Evolutionary conservation across 2,888 invertebrate species (phyloP).

Genomic region (Hemithea aestivaria): DNA sequence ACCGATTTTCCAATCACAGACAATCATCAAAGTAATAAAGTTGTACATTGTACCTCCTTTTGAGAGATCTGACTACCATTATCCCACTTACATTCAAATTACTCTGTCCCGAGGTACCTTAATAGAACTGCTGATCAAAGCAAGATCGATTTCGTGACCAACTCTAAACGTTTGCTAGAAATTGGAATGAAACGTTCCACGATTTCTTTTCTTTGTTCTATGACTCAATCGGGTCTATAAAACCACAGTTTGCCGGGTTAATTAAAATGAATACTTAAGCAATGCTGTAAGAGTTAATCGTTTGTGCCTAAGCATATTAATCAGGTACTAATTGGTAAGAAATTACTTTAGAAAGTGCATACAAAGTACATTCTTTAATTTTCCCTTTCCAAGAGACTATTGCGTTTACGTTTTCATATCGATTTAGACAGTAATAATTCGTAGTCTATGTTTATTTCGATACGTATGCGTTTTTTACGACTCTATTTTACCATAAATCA

Average conservation of each 20-base stretch:
- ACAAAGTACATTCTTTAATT: slow-evolving; percentile 34
- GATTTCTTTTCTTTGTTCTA: slow-evolving; percentile 35
- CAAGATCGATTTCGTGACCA: slow-evolving; percentile 49
- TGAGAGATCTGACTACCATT: slow-evolving; percentile 2
- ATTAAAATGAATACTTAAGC: no score
- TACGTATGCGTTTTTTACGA: slow-evolving; percentile 22
- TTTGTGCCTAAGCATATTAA: no score
- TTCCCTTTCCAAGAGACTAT: slow-evolving; percentile 30
- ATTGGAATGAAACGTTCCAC: slow-evolving; percentile 39
- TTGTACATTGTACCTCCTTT: neutral
- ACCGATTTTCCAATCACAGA: neutral
- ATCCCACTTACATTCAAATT: slow-evolving; percentile 35
- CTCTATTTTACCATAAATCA: slow-evolving; percentile 29
- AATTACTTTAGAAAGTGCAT: slow-evolving; percentile 40
- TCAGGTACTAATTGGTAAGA: no score
- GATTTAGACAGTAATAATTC: slow-evolving; percentile 1
- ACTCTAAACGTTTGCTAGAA: slow-evolving; percentile 39
- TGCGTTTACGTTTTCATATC: slow-evolving; percentile 15
- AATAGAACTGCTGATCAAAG: slow-evolving; percentile 18
- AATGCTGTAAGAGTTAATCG: no score
- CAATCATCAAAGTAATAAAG: neutral
- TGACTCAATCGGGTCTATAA: slow-evolving; percentile 25
- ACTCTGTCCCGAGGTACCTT: slow-evolving; percentile 22
- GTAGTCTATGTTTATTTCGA: slow-evolving; percentile 5
- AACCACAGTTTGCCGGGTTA: no score